Percentiles rank a stretch among this genome's conserved stretches.
These are phyloP conservation scores for Tautogolabrus adspersus DNA, from an alignment of 2,113 vertebrate species.

Conservation along the genomic window DNA sequence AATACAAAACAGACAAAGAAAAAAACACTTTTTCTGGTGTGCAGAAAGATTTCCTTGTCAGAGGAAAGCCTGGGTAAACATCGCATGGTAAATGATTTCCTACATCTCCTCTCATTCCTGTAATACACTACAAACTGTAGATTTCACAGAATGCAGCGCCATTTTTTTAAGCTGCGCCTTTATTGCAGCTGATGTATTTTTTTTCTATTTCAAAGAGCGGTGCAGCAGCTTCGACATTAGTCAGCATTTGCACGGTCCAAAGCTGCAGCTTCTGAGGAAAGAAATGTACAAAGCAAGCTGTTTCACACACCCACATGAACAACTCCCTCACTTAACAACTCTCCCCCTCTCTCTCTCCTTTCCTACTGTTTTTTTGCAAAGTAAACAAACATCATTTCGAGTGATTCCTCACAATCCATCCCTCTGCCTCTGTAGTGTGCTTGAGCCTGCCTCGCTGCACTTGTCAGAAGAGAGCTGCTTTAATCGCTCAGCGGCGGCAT, in stretches of 20 bases:
- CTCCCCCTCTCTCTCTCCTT: conserved; percentile 56
- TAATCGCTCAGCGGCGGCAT: conserved; percentile 91
- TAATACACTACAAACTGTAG: conserved; percentile 35
- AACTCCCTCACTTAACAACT: conserved; percentile 63
- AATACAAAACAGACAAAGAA: conserved; percentile 73
- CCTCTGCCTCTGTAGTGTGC: conserved; percentile 86
- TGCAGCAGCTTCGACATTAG: conserved; percentile 67
- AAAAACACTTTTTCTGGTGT: conserved; percentile 26
- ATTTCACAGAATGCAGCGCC: conserved; percentile 32
- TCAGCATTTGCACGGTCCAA: conserved; percentile 77
- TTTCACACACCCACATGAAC: conserved; percentile 27
- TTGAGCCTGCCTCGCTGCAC: conserved; percentile 89
- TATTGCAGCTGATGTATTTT: conserved; percentile 57
- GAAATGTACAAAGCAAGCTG: conserved; percentile 69
- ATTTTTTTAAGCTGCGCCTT: conserved; percentile 40
- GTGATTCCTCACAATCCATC: conserved; percentile 94
- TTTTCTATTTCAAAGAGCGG: conserved; percentile 52
- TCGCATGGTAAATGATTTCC: conserved; percentile 65
- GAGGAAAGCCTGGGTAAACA: conserved; percentile 50
- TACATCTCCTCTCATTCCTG: conserved; percentile 62
- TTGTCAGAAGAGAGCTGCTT: conserved; percentile 96
- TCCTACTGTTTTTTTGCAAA: conserved; percentile 84
- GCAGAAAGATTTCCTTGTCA: conserved; percentile 71
- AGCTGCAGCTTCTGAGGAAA: conserved; percentile 65
- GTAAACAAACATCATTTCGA: conserved; percentile 99